A percentile compares a stretch with the other conserved stretches of the same genome.
These are phyloP conservation scores for Galbula dea DNA, from an alignment of 2,113 vertebrate species.

Conservation along the genomic window DNA sequence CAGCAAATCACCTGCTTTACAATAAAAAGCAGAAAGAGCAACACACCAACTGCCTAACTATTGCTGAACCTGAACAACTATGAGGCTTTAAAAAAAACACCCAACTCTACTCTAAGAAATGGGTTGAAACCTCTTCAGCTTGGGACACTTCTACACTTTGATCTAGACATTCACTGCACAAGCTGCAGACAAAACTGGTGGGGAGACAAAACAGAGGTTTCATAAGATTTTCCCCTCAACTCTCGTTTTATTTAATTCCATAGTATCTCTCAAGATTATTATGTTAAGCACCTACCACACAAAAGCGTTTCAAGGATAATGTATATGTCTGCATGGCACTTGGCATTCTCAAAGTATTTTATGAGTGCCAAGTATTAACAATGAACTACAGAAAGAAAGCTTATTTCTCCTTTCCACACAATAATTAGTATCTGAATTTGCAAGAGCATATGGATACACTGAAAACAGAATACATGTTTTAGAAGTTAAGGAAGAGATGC, in stretches of 20 bases:
- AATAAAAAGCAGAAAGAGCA: not conserved
- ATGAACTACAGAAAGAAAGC: not conserved
- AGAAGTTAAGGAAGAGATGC: not conserved
- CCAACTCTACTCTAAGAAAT: not conserved
- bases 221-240: not conserved
- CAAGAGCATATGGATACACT: not conserved
- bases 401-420: not conserved
- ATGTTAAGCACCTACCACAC: not conserved
- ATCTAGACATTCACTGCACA: not conserved
- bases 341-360: not conserved
- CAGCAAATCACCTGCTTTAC: not conserved
- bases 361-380: not conserved
- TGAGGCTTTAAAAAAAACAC: not conserved
- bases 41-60: not conserved
- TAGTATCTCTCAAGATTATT: not conserved
- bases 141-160: not conserved
- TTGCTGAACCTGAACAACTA: not conserved
- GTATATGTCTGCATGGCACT: not conserved
- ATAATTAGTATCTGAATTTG: not conserved
- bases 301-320: not conserved
- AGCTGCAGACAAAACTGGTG: not conserved
- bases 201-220: not conserved
- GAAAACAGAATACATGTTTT: not conserved
- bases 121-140: not conserved
- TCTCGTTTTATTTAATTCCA: not conserved